Evolutionary conservation across 2,113 vertebrate genomes (phyloP).

Genomic region (Nipponia nippon): DNA sequence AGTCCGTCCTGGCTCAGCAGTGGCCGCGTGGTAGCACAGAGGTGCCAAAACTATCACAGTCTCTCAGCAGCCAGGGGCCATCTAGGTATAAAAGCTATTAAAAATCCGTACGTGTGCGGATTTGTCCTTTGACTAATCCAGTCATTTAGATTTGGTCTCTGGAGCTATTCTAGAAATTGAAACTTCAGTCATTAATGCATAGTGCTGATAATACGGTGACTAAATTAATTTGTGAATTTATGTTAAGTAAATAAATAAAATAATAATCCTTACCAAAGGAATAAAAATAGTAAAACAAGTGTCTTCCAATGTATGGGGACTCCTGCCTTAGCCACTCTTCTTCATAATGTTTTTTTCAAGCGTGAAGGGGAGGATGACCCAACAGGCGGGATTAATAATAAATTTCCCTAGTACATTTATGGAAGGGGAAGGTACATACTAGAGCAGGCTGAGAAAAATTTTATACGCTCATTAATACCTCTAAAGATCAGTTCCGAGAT

Average conservation of each 20-base stretch:
- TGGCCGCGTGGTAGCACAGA: not conserved
- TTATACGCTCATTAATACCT: constrained; percentile 68
- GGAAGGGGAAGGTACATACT: constrained; percentile 67
- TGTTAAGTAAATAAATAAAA: not conserved
- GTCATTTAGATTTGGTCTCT: not conserved
- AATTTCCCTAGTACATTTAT: constrained; percentile 71
- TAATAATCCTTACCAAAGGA: not conserved
- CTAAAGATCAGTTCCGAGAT: constrained; percentile 81
- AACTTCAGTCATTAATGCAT: not conserved
- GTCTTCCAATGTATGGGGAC: not conserved
- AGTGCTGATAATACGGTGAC: not conserved
- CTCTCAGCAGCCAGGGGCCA: not conserved
- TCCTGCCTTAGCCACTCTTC: not conserved
- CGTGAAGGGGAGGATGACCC: not conserved
- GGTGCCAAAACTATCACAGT: not conserved
- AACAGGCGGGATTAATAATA: not conserved
- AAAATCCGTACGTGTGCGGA: accelerated
- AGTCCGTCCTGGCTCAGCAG: not conserved
- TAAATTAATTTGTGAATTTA: not conserved
- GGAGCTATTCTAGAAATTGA: not conserved
- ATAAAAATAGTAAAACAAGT: not conserved
- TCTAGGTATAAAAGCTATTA: not conserved
- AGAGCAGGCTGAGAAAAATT: constrained; percentile 68
- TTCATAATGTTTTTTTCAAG: not conserved
- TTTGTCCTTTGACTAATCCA: constrained; percentile 4